Evolutionary conservation across 2,113 vertebrate species (phyloP).

Genomic region (Melanerpes formicivorus): DNA sequence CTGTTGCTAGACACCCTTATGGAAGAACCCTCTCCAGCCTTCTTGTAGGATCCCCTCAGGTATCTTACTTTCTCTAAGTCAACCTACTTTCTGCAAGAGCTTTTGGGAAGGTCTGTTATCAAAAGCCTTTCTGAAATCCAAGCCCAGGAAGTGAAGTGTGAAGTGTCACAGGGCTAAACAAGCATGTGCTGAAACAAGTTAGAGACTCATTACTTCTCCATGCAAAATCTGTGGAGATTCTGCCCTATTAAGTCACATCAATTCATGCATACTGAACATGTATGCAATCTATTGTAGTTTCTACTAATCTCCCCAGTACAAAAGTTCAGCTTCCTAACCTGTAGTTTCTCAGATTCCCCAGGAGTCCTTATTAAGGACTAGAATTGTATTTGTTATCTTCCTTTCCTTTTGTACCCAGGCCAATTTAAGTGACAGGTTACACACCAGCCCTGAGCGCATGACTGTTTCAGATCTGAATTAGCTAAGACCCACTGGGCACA

Average conservation of each 20-base stretch:
- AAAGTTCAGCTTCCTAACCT: background rate
- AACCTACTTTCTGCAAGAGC: background rate
- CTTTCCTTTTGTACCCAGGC: background rate
- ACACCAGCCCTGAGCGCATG: background rate
- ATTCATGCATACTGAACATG: background rate
- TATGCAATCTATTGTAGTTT: background rate
- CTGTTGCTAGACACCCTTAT: no score
- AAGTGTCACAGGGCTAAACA: background rate
- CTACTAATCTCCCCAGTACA: background rate
- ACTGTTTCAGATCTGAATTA: background rate
- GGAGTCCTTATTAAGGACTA: slow-evolving; percentile 11
- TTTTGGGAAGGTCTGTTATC: background rate
- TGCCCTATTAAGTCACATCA: background rate
- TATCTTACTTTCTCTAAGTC: no score
- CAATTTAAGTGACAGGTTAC: slow-evolving; percentile 10
- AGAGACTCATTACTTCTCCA: background rate
- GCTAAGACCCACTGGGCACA: background rate
- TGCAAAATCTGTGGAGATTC: background rate
- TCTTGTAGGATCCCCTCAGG: no score
- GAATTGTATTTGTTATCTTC: background rate
- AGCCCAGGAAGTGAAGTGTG: background rate
- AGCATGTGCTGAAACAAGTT: background rate
- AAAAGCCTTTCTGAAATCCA: background rate
- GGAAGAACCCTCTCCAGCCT: no score
- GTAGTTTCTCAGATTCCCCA: background rate